Conservation (phyloP, 2,888 invertebrate species). For the Eilema caniola region DNA sequence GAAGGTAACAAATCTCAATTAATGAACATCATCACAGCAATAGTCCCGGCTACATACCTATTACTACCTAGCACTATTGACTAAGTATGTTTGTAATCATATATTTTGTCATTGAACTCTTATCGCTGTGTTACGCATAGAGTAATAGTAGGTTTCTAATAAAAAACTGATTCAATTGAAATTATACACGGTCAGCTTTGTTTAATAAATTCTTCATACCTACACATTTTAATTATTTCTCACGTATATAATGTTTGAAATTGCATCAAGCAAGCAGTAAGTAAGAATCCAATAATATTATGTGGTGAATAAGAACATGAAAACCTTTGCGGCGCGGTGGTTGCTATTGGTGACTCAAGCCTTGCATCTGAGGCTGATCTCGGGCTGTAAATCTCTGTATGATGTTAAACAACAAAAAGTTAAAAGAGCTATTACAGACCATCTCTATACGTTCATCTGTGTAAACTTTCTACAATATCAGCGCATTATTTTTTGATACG, state of each 20-base stretch:
- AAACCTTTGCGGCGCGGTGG: too few relatives aligned
- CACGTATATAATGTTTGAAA: constrained; percentile 3
- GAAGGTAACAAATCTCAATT: too few relatives aligned
- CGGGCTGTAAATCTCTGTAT: too few relatives aligned
- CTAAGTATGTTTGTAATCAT: neutral
- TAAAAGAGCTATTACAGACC: neutral
- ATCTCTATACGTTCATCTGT: neutral
- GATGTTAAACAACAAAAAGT: too few relatives aligned
- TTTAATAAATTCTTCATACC: constrained; percentile 22
- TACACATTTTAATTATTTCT: constrained; percentile 22
- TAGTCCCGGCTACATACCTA: too few relatives aligned
- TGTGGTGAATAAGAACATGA: too few relatives aligned
- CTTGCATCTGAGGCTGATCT: too few relatives aligned
- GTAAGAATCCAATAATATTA: too few relatives aligned
- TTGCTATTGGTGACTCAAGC: too few relatives aligned
- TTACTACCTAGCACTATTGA: neutral
- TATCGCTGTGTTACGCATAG: neutral
- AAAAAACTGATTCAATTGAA: constrained; percentile 25
- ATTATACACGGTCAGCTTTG: constrained; percentile 27
- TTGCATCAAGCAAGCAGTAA: neutral
- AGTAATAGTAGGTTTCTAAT: neutral
- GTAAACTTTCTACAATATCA: too few relatives aligned
- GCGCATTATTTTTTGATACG: too few relatives aligned
- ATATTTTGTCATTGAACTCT: constrained; percentile 5
- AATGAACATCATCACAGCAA: too few relatives aligned